These are phyloP conservation scores for Palaemon carinicauda DNA, from an alignment of 1,140 invertebrate genomes.

Conservation along the genomic window DNA sequence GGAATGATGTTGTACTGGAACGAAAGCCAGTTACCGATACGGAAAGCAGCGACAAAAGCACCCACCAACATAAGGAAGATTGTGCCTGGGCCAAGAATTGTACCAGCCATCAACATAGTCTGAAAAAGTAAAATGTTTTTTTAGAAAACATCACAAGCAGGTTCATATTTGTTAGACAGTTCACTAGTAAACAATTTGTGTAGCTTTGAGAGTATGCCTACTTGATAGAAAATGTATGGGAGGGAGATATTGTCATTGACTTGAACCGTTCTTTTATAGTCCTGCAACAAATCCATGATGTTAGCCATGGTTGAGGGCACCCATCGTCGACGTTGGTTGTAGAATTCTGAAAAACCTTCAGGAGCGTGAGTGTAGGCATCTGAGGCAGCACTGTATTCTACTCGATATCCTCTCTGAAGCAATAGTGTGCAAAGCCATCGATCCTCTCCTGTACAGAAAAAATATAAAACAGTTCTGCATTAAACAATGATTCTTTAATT, in stretches of 20 bases:
- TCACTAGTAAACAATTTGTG: neutral
- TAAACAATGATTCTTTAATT: neutral
- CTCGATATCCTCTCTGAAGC: conserved; percentile 94
- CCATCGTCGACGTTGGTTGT: conserved; percentile 95
- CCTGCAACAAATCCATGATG: conserved; percentile 92
- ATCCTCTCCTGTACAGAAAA: conserved; percentile 72
- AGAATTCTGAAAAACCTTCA: conserved; percentile 97
- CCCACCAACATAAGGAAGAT: conserved; percentile 97
- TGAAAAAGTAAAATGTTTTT: conserved; percentile 47
- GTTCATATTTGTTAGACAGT: neutral
- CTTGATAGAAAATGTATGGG: conserved; percentile 94
- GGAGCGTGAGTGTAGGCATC: conserved; percentile 96
- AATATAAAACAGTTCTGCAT: neutral
- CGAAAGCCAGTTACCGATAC: conserved; percentile 88
- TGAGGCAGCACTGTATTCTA: conserved; percentile 97
- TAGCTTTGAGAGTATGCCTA: conserved; percentile 60
- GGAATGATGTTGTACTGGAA: conserved; percentile 88
- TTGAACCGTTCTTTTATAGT: conserved; percentile 90
- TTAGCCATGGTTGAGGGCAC: conserved; percentile 97
- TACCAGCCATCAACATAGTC: conserved; percentile 82
- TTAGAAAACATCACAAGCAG: neutral
- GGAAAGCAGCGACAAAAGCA: conserved; percentile 89
- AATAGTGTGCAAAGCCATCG: conserved; percentile 96
- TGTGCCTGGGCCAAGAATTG: conserved; percentile 89
- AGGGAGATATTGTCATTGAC: conserved; percentile 97